Base-by-base conservation (phyloP, 2,113 vertebrate species). In the Phrynocephalus versicolor region DNA sequence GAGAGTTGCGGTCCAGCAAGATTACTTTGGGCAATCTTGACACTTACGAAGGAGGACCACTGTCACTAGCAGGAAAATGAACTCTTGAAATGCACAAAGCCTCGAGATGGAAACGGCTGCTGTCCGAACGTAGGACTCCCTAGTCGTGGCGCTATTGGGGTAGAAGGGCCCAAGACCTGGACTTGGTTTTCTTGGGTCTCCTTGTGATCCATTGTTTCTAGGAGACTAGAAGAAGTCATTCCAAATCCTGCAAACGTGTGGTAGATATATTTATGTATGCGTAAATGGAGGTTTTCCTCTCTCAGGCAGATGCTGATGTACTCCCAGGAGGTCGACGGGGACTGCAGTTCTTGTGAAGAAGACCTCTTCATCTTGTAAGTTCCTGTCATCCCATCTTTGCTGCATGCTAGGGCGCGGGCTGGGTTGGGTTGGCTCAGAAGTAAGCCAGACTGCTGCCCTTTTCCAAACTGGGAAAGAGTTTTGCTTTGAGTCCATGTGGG, bases 321-420 rank as follows among this genome's bases (percentile, higher is more conserved):
- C 92, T 97, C 98, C 87, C 99, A 99, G 94, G 99, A 99, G 91
- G 97, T 99, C 83, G 97, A 97, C 41, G 98, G 96, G 78, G 98
- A 99, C 79, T 98, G 97, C 92, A 97, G 92, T 35, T 97, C 98
- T 21, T 99, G 97, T 62, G 99, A 99, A 95, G 99, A 99, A 94
- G 98, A 99, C 90, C 98, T 99, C 76, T 99, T 99, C 78, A 98
- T 99, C 87, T 92, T 99, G 99, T 99, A 93, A 99, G 99, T 99
- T 79, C 3, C 70, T 77, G 6, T 18, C 37, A 51, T 58, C 70
- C 39, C 41, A 33, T 33, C 19, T 33, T 21, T 69, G 1, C 39
- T 81, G 30, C 30, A 81, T 51, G 30, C 18, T 51, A 51, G 27
- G 9, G 39, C 67, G 67, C 39, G n/a, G 39, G 62, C 33, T 8